A percentile compares a stretch with the other conserved stretches of the same genome.
phyloP scores from a whole-genome alignment of 2,888 invertebrate species.

The Drosophila paracracens region DNA sequence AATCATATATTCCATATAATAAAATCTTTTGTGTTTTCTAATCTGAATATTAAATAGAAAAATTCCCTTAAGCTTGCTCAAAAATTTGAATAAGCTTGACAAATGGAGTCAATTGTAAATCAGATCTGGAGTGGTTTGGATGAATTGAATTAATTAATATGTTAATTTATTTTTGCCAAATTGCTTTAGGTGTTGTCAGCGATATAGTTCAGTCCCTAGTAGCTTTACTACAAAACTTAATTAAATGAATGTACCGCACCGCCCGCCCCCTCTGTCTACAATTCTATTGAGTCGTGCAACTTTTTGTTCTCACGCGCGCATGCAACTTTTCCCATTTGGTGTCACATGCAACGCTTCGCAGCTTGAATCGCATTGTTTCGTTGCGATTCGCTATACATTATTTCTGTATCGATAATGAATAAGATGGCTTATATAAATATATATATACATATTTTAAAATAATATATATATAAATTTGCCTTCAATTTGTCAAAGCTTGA shows the following conservation, averaged over 20 bases:
- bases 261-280: conserved; percentile 27
- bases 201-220: neutral
- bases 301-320: conserved; percentile 42
- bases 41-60: neutral
- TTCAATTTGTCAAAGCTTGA: conserved; percentile 21
- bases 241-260: conserved; percentile 39
- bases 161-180: conserved; percentile 47
- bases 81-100: neutral
- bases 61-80: neutral
- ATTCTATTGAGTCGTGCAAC: conserved; percentile 57
- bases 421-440: neutral
- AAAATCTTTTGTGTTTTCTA: neutral
- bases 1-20: neutral
- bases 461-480: conserved; percentile 5
- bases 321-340: conserved; percentile 57
- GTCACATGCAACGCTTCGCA: conserved; percentile 55
- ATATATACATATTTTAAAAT: neutral
- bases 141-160: conserved; percentile 49
- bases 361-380: conserved; percentile 49
- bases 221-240: conserved; percentile 25
- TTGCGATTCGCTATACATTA: conserved; percentile 5
- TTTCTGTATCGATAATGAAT: conserved; percentile 23
- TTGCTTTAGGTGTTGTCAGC: conserved; percentile 14
- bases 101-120: neutral
- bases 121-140: neutral